Evolutionary conservation across 1,140 invertebrate genomes (phyloP).

Genomic region (Eumeta japonica): DNA sequence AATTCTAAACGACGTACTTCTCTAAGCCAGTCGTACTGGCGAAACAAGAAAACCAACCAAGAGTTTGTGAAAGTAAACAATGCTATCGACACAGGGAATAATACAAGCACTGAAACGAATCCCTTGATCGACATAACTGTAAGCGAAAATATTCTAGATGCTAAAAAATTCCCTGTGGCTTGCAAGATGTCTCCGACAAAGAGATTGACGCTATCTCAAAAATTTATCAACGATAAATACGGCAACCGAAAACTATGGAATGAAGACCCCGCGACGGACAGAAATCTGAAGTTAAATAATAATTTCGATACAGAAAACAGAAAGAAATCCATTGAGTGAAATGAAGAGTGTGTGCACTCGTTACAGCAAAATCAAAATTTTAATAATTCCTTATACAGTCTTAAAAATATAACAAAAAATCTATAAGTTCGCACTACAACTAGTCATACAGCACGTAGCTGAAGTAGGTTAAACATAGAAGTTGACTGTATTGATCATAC

Average conservation of each 20-base stretch:
- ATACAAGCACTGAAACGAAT: slow-evolving; percentile 30
- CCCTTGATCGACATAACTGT: slow-evolving; percentile 34
- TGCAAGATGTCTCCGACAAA: slow-evolving; percentile 30
- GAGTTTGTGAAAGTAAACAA: slow-evolving; percentile 29
- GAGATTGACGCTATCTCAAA: slow-evolving; percentile 50
- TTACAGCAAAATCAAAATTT: too few relatives aligned
- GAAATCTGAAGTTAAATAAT: slow-evolving; percentile 27
- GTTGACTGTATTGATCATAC: slow-evolving; percentile 25
- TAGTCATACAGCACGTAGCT: slow-evolving; percentile 25
- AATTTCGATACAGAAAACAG: slow-evolving; percentile 34
- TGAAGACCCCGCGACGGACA: slow-evolving; percentile 32
- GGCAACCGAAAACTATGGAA: slow-evolving; percentile 51
- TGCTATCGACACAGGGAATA: slow-evolving; percentile 25
- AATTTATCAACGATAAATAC: slow-evolving; percentile 57
- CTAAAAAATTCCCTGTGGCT: slow-evolving; percentile 31
- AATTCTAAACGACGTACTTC: slow-evolving; percentile 36
- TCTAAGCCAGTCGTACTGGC: slow-evolving; percentile 53
- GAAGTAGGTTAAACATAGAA: slow-evolving; percentile 24
- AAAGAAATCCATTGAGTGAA: slow-evolving; percentile 40
- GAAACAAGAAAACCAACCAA: slow-evolving; percentile 39
- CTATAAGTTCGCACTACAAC: too few relatives aligned
- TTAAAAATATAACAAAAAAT: too few relatives aligned
- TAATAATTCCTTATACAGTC: too few relatives aligned
- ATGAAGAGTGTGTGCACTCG: too few relatives aligned
- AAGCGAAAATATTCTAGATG: slow-evolving; percentile 23